Evolutionary conservation across 92 coral and sea anemone genomes (phyloP).

Genomic region (Pocillopora grandis): DNA sequence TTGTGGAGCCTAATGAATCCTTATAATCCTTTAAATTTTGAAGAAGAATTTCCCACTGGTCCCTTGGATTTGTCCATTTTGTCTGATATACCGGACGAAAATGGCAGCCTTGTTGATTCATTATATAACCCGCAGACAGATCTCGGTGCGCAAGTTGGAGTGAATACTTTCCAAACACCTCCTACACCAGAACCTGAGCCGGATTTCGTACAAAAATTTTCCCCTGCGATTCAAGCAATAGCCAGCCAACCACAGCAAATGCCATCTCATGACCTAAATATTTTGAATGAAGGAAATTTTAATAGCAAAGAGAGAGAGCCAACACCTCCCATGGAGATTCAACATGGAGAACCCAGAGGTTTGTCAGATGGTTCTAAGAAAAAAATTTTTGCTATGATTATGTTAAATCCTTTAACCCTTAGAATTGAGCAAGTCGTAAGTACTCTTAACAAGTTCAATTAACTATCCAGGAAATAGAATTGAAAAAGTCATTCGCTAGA

Average conservation of each 20-base stretch:
- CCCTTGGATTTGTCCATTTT: not conserved
- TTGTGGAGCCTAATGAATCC: too few species aligned
- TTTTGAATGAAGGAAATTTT: not conserved
- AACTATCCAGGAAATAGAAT: too few species aligned
- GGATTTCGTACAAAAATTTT: not conserved
- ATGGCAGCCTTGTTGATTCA: not conserved
- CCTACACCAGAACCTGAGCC: slow-evolving; percentile 15
- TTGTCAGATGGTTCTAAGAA: too few species aligned
- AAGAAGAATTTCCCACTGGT: too few species aligned
- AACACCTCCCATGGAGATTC: not conserved
- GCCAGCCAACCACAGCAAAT: not conserved
- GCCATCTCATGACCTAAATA: too few species aligned
- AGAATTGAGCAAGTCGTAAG: too few species aligned
- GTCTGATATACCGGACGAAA: not conserved
- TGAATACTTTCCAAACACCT: not conserved
- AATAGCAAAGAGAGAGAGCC: not conserved
- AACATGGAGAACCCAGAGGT: not conserved
- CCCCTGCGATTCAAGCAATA: too few species aligned
- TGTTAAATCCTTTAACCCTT: too few species aligned
- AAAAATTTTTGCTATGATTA: too few species aligned
- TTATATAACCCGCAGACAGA: not conserved
- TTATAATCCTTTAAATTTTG: too few species aligned
- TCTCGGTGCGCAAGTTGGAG: not conserved
- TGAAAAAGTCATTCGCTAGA: too few species aligned
- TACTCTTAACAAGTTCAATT: too few species aligned